Evolutionary conservation across 2,888 invertebrate genomes (phyloP).

Genomic region (Dysmachus trigonus): DNA sequence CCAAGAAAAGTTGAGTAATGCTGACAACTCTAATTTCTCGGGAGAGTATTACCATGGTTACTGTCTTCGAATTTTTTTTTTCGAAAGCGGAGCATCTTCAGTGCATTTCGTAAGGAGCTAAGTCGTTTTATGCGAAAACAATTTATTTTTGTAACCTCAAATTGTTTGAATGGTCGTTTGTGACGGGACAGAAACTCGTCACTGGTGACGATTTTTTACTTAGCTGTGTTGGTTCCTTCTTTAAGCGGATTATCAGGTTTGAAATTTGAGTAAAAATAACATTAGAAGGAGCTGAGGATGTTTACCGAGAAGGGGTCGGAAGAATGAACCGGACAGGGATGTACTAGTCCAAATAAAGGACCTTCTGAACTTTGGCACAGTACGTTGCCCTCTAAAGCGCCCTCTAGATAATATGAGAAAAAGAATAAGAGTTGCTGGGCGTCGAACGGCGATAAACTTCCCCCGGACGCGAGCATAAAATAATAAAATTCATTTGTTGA

Average conservation of each 20-base stretch:
- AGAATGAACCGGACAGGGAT: not conserved
- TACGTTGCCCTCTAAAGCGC: not conserved
- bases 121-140: slow-evolving; percentile 5
- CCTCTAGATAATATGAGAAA: not conserved
- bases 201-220: not conserved
- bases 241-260: not conserved
- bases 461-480: not conserved
- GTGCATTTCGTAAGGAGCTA: not conserved
- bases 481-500: not conserved
- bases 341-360: not conserved
- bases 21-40: slow-evolving; percentile 21
- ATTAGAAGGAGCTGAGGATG: not conserved
- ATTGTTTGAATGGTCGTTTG: not conserved
- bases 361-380: not conserved
- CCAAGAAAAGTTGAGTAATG: slow-evolving; percentile 20
- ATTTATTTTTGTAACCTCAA: not conserved
- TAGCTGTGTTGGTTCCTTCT: not conserved
- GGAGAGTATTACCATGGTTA: slow-evolving; percentile 8
- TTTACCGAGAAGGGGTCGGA: not conserved
- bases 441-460: not conserved
- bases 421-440: not conserved
- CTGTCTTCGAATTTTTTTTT: not conserved
- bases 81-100: not conserved
- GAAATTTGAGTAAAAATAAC: not conserved
- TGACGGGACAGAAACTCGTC: not conserved